Base-by-base conservation (phyloP, 1,140 invertebrate species). In the Drosophila repletoides region DNA sequence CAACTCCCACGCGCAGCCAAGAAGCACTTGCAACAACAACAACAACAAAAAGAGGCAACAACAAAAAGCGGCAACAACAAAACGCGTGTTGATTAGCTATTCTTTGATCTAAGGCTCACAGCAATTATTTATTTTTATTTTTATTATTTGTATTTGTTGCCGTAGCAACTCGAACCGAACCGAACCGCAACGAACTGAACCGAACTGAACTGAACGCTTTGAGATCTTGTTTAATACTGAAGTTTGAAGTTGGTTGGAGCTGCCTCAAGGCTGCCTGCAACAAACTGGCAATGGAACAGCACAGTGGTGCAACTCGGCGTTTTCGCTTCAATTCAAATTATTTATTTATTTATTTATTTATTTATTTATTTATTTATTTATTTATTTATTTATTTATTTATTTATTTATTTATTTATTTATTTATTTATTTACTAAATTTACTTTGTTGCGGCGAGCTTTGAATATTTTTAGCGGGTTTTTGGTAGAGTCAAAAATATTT, bases 211-310 rank as follows among this genome's bases (percentile, higher is more conserved):
- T 70, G 74, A 59, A 48, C 79, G 65, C 70, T 77, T 67, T 83
- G 79, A 84, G 79, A 84, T 84, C 79, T 79, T 80, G 71, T 79
- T 86, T 84, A 86, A 84, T 84, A 84, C 79, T 83, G 41, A 72
- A 83, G 69, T 60, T 56, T 31, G 75, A 68, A 76, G 72, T 69
- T 70, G 66, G 45, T 10, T n/a, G n/a, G n/a, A 61, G 73, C 77
- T 56, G 22, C 19, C 40, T 46, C 72, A 56, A 65, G 53, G 41
- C 56, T 68, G 38, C 14, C n/a, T n/a, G 7, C 21, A 34, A 59
- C 53, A 17, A 26, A 36, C 17, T 72, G 67, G 53, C 14, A 76
- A 41, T 40, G 64, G 67, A 69, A 80, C 59, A 40, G 65, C 51
- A 79, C 55, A 58, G 56, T 48, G 51, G 61, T 28, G 7, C 34